Percentiles rank a stretch among this genome's conserved stretches.
Conservation (phyloP, 2,113 vertebrate species). For the Penelope pileata region DNA sequence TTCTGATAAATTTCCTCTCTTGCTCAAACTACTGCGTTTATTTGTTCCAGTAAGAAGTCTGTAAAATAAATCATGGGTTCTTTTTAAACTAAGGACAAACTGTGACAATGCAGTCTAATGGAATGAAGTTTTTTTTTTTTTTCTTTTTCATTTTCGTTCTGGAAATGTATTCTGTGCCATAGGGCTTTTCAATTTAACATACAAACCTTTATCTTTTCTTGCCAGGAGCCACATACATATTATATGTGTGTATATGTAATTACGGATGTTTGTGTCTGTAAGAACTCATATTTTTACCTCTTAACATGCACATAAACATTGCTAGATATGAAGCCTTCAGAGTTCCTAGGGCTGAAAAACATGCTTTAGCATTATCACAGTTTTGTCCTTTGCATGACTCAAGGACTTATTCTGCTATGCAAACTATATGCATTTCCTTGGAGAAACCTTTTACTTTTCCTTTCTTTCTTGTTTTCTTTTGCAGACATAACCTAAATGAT, state of each 20-base stretch:
- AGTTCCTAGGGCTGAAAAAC: not conserved
- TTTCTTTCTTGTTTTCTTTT: not conserved
- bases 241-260: not conserved
- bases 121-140: not conserved
- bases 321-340: not conserved
- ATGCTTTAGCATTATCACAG: not conserved
- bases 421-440: not conserved
- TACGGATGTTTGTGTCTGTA: not conserved
- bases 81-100: not conserved
- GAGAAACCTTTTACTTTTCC: not conserved
- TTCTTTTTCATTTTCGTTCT: not conserved
- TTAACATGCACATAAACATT: not conserved
- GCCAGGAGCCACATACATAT: not conserved
- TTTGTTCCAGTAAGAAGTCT: not conserved
- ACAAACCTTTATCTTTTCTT: not conserved
- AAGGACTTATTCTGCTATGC: not conserved
- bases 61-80: not conserved
- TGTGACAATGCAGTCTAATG: not conserved
- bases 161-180: not conserved
- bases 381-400: not conserved
- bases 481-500: not conserved
- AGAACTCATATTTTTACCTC: not conserved
- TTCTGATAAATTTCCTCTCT: not conserved
- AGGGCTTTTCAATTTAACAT: not conserved
- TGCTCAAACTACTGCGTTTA: not conserved